phyloP scores from a whole-genome alignment of 2,113 vertebrate genomes.

The Danionella cerebrum region DNA sequence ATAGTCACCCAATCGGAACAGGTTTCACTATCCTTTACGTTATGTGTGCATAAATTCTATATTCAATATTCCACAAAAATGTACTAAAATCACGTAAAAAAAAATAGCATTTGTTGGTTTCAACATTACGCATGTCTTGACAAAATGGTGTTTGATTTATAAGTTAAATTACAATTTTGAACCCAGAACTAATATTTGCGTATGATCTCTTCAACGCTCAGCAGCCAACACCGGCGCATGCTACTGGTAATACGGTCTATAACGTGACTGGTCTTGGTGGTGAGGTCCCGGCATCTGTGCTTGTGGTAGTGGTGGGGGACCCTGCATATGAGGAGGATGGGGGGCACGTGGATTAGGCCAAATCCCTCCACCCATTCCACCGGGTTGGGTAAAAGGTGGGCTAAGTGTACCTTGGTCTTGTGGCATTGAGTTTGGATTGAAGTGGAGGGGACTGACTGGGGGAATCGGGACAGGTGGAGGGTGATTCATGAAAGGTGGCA shows the following conservation, averaged over 20 bases:
- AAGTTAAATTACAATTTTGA: no score
- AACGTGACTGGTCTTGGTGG: slow-evolving; percentile 92
- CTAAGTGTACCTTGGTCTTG: slow-evolving; percentile 97
- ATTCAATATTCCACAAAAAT: no score
- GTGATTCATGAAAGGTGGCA: slow-evolving; percentile 93
- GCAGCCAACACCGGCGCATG: background rate
- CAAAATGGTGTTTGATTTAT: slow-evolving; percentile 8
- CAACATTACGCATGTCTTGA: slow-evolving; percentile 22
- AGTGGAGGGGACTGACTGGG: slow-evolving; percentile 88
- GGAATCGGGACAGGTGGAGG: slow-evolving; percentile 88
- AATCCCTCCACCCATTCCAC: slow-evolving; percentile 91
- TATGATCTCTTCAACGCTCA: background rate
- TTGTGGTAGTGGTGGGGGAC: slow-evolving; percentile 89
- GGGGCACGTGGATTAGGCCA: slow-evolving; percentile 91
- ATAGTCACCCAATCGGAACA: no score
- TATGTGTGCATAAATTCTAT: no score
- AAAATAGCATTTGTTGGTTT: slow-evolving; percentile 29
- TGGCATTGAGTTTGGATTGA: slow-evolving; percentile 67
- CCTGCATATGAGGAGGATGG: slow-evolving; percentile 88
- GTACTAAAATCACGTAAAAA: no score
- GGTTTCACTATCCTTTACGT: no score
- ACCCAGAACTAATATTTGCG: no score
- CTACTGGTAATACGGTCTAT: slow-evolving; percentile 94
- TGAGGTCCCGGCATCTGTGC: slow-evolving; percentile 89
- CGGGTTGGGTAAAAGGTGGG: slow-evolving; percentile 89